Conservation (phyloP, 2,797 vertebrate genomes). For the Tarsius wallacei region DNA sequence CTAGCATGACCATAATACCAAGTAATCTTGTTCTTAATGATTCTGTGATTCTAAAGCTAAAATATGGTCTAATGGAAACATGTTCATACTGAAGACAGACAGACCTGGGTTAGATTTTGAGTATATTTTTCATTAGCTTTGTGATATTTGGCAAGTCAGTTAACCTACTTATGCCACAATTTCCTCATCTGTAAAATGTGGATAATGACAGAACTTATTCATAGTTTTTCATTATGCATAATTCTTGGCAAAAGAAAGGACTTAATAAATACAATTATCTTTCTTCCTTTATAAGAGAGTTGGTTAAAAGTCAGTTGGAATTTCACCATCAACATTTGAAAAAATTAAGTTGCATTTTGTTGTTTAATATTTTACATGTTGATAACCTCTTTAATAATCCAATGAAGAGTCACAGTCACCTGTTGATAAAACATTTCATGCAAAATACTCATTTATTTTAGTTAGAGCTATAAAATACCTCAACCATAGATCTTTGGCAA, state of each 20-base stretch:
- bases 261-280: neutral
- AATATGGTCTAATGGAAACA: neutral
- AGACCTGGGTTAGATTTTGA: neutral
- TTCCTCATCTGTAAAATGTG: neutral
- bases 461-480: neutral
- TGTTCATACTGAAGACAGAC: neutral
- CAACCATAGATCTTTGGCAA: neutral
- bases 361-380: neutral
- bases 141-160: neutral
- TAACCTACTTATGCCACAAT: neutral
- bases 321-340: neutral
- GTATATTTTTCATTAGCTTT: neutral
- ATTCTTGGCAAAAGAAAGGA: neutral
- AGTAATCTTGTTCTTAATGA: neutral
- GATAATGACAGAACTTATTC: neutral
- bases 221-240: neutral
- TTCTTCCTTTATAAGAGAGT: neutral
- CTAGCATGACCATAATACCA: too few species aligned
- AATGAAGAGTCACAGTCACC: neutral
- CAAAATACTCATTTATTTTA: neutral
- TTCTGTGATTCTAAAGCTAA: neutral
- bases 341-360: neutral
- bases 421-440: neutral
- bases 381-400: neutral
- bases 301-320: neutral